A percentile compares a stretch with the other conserved stretches of the same genome.
phyloP scores from a whole-genome alignment of 2,797 vertebrate species.

The Enteromius trimaculatus region DNA sequence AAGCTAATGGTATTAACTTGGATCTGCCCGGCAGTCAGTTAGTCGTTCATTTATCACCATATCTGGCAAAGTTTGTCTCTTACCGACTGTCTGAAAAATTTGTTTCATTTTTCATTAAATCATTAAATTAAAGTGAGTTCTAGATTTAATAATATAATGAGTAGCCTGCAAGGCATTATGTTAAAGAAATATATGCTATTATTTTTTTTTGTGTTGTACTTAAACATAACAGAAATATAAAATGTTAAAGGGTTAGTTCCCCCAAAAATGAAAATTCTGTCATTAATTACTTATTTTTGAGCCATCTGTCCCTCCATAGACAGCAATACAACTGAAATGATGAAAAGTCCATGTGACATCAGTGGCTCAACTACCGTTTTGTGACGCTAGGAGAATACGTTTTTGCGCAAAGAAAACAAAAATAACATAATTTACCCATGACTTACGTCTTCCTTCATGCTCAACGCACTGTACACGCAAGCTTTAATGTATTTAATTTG shows the following conservation, averaged over 20 bases:
- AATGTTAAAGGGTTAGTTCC: background rate
- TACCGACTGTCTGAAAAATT: background rate
- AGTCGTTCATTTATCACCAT: conserved; percentile 14
- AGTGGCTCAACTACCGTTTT: too few species aligned
- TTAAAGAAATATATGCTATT: background rate
- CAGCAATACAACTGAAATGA: too few species aligned
- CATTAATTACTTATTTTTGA: too few species aligned
- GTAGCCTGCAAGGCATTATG: background rate
- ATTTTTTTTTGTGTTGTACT: background rate
- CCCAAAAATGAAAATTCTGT: too few species aligned
- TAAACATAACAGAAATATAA: background rate
- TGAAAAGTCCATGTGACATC: too few species aligned
- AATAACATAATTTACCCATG: too few species aligned
- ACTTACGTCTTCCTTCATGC: too few species aligned
- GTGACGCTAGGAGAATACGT: too few species aligned
- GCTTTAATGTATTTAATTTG: too few species aligned
- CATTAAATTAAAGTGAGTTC: conserved; percentile 6
- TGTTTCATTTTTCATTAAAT: background rate
- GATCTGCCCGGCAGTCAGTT: conserved; percentile 47
- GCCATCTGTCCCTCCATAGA: too few species aligned
- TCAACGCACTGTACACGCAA: too few species aligned
- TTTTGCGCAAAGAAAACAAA: too few species aligned
- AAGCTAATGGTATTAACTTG: conserved; percentile 41
- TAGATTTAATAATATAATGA: background rate
- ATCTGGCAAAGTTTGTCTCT: background rate